Base-by-base conservation (phyloP, 2,113 vertebrate species). In the Pomatostomus ruficeps region DNA sequence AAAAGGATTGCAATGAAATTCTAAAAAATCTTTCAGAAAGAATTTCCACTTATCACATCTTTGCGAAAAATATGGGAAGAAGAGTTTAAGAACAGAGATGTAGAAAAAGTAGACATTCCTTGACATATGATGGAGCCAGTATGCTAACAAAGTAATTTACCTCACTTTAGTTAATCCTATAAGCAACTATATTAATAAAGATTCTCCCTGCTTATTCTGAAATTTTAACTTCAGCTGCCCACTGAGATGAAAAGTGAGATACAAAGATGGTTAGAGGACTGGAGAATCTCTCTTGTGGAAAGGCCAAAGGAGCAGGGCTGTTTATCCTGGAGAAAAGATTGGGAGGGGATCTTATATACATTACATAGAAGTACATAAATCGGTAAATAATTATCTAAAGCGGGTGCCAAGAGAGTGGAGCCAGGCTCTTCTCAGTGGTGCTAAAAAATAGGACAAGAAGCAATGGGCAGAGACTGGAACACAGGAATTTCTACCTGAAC, bases 231-330 rank as follows among this genome's bases (percentile, higher is more conserved):
- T 79, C 62, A 88, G 4, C 15, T 89, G 31, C 31, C 26, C 13
- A 40, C 25, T 76, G 54, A 75, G 85, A 79, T 24, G 20, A 11
- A 40, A 74, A 68, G 9, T 54, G 17, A 14, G 11, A 14, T 61
- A 31, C n/a, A 61, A 35, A 54, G 46, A 48, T 7, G 40, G 23
- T 36, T 36, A 55, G 45, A 82, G 29, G 14, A 35, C 21, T 19
- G n/a, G 25, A 46, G 6, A 61, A 68, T 68, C 8, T 46, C 46
- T 31, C 3, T 23, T 7, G 16, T 54, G n/a, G 25, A 61, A 75
- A 40, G 18, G 46, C 14, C 1, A 0, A 61, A 68, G 61, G 14
- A 61, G 17, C 0, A 1, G n/a, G 6, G 2, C 5, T 75, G 3
- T 82, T 74, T 40, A 31, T 9, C 22, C 62, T 23, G 25, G 35